phyloP scores from a whole-genome alignment of 2,113 vertebrate genomes.

The Thinocorus orbignyianus region DNA sequence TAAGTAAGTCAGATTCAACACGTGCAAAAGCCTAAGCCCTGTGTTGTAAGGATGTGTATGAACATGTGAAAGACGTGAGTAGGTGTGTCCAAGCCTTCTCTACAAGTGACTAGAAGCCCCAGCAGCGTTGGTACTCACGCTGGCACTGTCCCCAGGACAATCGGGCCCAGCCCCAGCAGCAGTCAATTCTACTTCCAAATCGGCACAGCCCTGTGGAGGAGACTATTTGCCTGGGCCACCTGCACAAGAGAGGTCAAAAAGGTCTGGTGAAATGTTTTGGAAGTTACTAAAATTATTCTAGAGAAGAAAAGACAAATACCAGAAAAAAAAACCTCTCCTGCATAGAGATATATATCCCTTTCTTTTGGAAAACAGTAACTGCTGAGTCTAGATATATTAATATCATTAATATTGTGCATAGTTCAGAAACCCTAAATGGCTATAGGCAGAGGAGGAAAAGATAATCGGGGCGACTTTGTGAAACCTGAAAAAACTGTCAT shows the following conservation, averaged over 20 bases:
- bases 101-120: constrained; percentile 62
- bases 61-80: not conserved
- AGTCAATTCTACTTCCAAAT: constrained; percentile 90
- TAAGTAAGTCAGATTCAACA: not conserved
- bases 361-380: not conserved
- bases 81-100: constrained; percentile 63
- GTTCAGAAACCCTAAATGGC: not conserved
- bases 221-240: constrained; percentile 92
- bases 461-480: not conserved
- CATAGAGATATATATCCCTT: accelerated
- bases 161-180: constrained; percentile 97
- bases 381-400: not conserved
- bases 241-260: constrained; percentile 66
- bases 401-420: not conserved
- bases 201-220: constrained; percentile 89
- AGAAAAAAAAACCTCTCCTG: not conserved
- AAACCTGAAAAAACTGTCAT: not conserved
- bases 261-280: not conserved
- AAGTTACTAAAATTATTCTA: not conserved
- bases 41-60: not conserved
- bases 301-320: not conserved
- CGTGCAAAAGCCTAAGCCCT: constrained; percentile 36
- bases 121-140: constrained; percentile 85
- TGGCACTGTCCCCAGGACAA: constrained; percentile 93
- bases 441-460: not conserved